Evolutionary conservation across 2,797 vertebrate genomes (phyloP).

Genomic region (Alauda arvensis): DNA sequence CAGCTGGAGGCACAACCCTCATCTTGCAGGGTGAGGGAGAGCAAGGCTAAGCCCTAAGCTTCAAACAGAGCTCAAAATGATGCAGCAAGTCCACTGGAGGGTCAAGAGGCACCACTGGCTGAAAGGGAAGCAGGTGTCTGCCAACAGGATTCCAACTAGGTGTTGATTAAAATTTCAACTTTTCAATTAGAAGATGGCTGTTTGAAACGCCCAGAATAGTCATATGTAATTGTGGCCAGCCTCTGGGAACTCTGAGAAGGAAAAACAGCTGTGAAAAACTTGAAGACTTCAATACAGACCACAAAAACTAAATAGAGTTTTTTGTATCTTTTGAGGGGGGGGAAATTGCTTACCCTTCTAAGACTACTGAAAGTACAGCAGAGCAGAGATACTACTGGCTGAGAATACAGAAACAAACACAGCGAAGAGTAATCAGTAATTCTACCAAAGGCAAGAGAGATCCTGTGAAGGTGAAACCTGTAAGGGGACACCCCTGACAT

Average conservation of each 20-base stretch:
- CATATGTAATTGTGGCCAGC: background rate
- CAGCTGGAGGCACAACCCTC: background rate
- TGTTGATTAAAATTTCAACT: background rate
- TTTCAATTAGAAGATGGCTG: background rate
- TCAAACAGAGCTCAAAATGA: background rate
- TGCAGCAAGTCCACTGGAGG: background rate
- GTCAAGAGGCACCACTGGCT: background rate
- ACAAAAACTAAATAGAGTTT: background rate
- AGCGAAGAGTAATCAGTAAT: background rate
- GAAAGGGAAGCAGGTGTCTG: background rate
- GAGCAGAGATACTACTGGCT: background rate
- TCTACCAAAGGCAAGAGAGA: background rate
- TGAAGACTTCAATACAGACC: background rate
- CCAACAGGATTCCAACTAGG: background rate
- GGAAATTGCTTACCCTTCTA: background rate
- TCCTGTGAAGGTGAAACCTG: background rate
- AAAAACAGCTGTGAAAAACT: background rate
- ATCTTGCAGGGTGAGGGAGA: background rate
- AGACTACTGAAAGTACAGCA: background rate
- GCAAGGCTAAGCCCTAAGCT: background rate
- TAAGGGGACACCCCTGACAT: background rate
- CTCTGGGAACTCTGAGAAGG: background rate
- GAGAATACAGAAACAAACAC: background rate
- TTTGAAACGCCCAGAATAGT: background rate
- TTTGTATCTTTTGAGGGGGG: background rate